These are phyloP conservation scores for Ceratitis capitata DNA, from an alignment of 1,140 invertebrate genomes.

Conservation along the genomic window DNA sequence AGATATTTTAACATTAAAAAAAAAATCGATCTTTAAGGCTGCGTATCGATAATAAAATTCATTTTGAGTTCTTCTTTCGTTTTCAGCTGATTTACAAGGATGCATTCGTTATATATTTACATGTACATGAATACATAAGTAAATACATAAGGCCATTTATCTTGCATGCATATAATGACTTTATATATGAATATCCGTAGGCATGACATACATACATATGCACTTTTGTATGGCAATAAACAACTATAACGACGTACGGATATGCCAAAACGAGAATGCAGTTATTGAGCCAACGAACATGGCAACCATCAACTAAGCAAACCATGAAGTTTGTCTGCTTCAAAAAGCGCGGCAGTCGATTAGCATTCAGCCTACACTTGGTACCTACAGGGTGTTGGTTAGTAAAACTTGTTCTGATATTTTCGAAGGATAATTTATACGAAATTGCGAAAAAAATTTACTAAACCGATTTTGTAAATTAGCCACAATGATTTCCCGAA, in stretches of 20 bases:
- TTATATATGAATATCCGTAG: background rate
- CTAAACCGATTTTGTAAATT: no score
- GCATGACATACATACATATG: background rate
- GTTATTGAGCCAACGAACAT: background rate
- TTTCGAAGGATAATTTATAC: no score
- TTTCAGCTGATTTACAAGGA: background rate
- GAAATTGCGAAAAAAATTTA: no score
- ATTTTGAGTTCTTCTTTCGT: no score
- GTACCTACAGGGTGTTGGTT: background rate
- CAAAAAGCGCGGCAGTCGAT: background rate
- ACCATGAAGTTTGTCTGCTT: background rate
- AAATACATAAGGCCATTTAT: background rate
- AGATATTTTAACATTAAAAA: no score
- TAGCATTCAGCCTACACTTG: background rate
- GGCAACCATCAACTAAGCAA: background rate
- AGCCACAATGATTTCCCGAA: no score
- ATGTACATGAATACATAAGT: background rate
- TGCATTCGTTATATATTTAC: background rate
- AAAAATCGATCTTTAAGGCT: no score
- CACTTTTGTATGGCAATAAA: background rate
- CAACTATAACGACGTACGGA: background rate
- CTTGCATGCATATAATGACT: background rate
- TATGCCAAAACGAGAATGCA: background rate
- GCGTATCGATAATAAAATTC: no score
- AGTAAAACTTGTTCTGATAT: no score